phyloP scores from a whole-genome alignment of 1,140 invertebrate species.

The Cydia fagiglandana region DNA sequence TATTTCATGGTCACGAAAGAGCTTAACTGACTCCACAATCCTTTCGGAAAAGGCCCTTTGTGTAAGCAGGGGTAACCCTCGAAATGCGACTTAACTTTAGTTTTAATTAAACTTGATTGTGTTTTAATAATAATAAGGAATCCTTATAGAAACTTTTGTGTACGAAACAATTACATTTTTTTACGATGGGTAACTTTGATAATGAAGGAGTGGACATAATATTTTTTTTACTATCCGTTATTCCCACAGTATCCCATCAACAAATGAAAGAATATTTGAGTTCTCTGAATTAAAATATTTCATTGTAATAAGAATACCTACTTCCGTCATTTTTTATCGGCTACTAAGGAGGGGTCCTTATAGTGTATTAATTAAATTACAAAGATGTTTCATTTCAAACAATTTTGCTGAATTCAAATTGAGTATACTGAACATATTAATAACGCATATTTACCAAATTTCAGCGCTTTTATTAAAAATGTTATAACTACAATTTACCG shows the following conservation, averaged over 20 bases:
- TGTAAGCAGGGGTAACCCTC: conserved; percentile 6
- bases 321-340: background rate
- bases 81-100: conserved; percentile 60
- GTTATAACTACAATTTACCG: no score
- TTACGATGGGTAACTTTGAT: conserved; percentile 7
- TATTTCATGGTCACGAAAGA: conserved; percentile 34
- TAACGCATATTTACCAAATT: no score
- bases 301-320: background rate
- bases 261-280: conserved; percentile 1
- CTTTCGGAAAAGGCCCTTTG: conserved; percentile 36
- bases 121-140: conserved; percentile 34
- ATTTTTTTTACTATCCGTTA: background rate
- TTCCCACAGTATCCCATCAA: conserved; percentile 8
- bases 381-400: background rate
- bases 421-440: background rate
- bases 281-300: background rate
- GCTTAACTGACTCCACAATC: background rate
- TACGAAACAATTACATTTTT: conserved; percentile 14
- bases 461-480: no score
- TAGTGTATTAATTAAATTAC: background rate
- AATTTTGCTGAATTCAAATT: background rate
- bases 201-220: conserved; percentile 9
- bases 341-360: background rate
- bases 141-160: background rate
- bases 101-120: conserved; percentile 69